Base-by-base conservation (phyloP, 2,888 invertebrate species). In the Agrilus cyanescens region DNA sequence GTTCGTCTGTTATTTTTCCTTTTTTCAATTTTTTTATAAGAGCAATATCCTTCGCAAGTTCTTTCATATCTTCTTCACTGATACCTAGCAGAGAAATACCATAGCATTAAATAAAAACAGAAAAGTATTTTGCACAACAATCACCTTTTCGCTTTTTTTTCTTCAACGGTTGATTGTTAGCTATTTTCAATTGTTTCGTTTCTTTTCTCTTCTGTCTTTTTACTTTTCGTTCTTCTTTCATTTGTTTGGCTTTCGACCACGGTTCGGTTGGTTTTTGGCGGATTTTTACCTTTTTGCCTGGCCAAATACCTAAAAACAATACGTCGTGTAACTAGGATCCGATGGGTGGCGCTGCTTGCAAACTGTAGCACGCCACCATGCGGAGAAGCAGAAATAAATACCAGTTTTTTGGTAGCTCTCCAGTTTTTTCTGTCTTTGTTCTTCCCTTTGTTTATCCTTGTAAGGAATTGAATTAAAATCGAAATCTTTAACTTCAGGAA, bases 1-100 rank as follows among this genome's bases (percentile, higher is more conserved):
- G 77, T 49, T 79, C 78, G 40, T 78, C 69, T 0, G 72, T 71
- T 20, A 82, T 81, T 63, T 91, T 91, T 53, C 85, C 81, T 57
- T 80, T 85, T 62, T 90, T 93, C 1, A 89, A 68, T 56, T 86
- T 89, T 62, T 91, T 94, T 46, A 91, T 76, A 16, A 93, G 69
- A 5, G 84, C 77, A 38, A 88, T 78, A 60, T 95, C 93, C 41
- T 76, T 80, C 6, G 82, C 82, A 37, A 90, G 57, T 57, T 89
- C 87, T 25, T 77, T 76, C 18, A 87, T 59, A 56, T 90, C 88
- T 50, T 84, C 82, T 53, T 82, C 75, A 3, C 75, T 78, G 7
- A 33, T 15, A 33, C 13, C 33, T 33, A 33, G 13, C 4, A 4
- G 4, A 13, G 6, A 36, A 16, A 4, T 36, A 16, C 4, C 18